Base-by-base conservation (phyloP, 1,140 invertebrate species). In the Dryas iulia region DNA sequence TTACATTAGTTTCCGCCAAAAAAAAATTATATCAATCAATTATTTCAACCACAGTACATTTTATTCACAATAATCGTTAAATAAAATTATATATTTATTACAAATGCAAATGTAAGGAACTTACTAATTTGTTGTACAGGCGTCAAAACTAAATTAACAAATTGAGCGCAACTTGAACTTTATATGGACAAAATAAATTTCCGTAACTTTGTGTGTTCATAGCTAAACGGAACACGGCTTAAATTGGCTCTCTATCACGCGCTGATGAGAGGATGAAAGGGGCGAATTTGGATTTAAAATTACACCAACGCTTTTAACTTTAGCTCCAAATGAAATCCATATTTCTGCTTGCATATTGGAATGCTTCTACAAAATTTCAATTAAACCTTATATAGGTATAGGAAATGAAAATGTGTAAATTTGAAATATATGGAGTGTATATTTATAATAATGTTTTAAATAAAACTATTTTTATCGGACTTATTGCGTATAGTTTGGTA, bases 191-290 rank as follows among this genome's bases (percentile, higher is more conserved):
- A 47, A 47, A 47, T 21, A 23, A 62, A 47, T 61, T 47, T 28
- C 24, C n/a, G n/a, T 18, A 18, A 26, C 59, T 52, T 53, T 28
- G 39, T 25, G 3, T 10, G 26, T 26, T 62, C 35, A 53, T 52
- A 28, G 23, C 18, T 62, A 62, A 62, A 62, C 59, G 39, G 7
- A 52, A 28, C 14, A 25, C 39, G 25, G 26, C 25, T 30, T 30
- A 61, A 61, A 52, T 61, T 47, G 47, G 25, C n/a, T 47, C 25
- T 47, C 39, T 52, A 53, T 61, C 24, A 30, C 35, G 39, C 18
- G 59, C 59, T 62, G 35, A 62, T 62, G 59, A 52, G 25, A 52
- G 14, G 39, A 62, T 52, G 39, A 52, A 52, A 52, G 59, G 24
- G 25, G 35, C 39, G 59, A 53, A 52, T 52, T 61, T 35, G 39